Percentiles rank a stretch among this genome's conserved stretches.
Conservation (phyloP, 53 echinoderm and acorn worm species). For the Henricia sp. region DNA sequence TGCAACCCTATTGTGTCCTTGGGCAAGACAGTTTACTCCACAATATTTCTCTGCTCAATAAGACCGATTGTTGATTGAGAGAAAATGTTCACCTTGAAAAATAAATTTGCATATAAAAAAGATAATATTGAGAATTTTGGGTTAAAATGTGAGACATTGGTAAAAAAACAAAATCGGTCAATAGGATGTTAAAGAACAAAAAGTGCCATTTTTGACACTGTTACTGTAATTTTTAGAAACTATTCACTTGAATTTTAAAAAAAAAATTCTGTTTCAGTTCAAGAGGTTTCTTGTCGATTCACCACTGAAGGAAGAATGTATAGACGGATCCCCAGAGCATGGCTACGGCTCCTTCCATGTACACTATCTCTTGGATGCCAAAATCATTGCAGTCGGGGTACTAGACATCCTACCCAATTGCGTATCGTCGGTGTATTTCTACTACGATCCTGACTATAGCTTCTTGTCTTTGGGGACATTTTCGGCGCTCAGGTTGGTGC, state of each 20-base stretch:
- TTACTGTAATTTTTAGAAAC: too few relatives aligned
- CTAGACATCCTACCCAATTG: constrained; percentile 87
- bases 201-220: too few relatives aligned
- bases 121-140: too few relatives aligned
- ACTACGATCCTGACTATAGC: constrained; percentile 87
- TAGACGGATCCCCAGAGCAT: constrained; percentile 66
- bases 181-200: too few relatives aligned
- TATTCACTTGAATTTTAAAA: not conserved
- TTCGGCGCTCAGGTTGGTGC: constrained; percentile 84
- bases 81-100: too few relatives aligned
- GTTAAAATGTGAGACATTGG: too few relatives aligned
- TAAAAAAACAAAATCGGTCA: too few relatives aligned
- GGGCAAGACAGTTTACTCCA: too few relatives aligned
- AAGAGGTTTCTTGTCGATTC: constrained; percentile 93
- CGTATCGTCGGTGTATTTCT: constrained; percentile 93
- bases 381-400: constrained; percentile 92
- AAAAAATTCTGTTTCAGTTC: constrained; percentile 64
- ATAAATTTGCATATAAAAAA: too few relatives aligned
- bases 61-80: too few relatives aligned
- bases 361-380: constrained; percentile 90
- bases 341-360: constrained; percentile 99
- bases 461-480: constrained; percentile 91
- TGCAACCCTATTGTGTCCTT: too few relatives aligned
- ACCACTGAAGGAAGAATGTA: constrained; percentile 67
- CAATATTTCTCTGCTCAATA: too few relatives aligned